phyloP scores from a whole-genome alignment of 2,797 vertebrate species.

The Melanotaenia boesemani region DNA sequence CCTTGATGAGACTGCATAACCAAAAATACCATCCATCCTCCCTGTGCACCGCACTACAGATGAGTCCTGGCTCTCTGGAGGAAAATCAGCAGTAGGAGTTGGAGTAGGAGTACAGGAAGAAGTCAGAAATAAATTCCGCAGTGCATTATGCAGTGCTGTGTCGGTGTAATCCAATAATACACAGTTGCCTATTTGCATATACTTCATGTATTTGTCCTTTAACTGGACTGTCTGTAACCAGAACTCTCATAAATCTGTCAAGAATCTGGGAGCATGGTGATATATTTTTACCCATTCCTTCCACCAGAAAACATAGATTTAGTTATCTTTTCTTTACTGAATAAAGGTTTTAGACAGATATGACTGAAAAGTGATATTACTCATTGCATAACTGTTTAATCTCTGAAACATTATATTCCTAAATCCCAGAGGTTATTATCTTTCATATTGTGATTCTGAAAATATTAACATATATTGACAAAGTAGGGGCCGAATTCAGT shows the following conservation, averaged over 20 bases:
- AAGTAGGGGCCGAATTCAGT: slow-evolving; percentile 32
- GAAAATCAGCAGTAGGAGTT: slow-evolving; percentile 65
- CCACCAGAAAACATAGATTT: slow-evolving; percentile 4
- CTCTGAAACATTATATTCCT: slow-evolving; percentile 9
- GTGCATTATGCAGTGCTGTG: slow-evolving; percentile 60
- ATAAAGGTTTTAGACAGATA: not conserved
- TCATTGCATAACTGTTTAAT: not conserved
- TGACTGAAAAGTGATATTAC: not conserved
- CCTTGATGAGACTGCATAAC: slow-evolving; percentile 22
- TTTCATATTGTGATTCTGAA: slow-evolving; percentile 44
- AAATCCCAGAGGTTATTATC: slow-evolving; percentile 28
- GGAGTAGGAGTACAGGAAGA: slow-evolving; percentile 65
- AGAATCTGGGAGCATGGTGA: not conserved
- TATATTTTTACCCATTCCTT: not conserved
- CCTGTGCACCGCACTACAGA: slow-evolving; percentile 23
- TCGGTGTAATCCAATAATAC: slow-evolving; percentile 68
- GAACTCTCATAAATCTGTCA: slow-evolving; percentile 8
- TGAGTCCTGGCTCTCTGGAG: slow-evolving; percentile 49
- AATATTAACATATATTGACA: slow-evolving; percentile 27
- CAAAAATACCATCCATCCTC: slow-evolving; percentile 31
- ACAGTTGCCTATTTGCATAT: slow-evolving; percentile 51
- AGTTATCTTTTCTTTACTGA: not conserved
- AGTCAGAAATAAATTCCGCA: slow-evolving; percentile 66
- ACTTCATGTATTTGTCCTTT: slow-evolving; percentile 30
- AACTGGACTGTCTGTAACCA: slow-evolving; percentile 22